phyloP scores from a whole-genome alignment of 2,888 invertebrate genomes.

The Lymantria dispar region DNA sequence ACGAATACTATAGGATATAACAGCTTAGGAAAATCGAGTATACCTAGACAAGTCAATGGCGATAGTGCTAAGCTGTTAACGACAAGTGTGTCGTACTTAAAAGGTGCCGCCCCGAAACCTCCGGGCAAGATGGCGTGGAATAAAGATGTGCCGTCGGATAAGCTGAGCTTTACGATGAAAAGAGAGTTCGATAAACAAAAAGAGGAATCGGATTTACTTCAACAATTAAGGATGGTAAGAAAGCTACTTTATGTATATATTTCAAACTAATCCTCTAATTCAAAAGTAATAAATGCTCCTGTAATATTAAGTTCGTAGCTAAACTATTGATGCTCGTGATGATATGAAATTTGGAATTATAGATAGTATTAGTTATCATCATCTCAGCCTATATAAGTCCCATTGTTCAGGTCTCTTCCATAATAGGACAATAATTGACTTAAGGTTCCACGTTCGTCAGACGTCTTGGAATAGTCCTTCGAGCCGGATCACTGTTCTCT shows the following conservation, averaged over 20 bases:
- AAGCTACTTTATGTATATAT: background rate
- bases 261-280: no score
- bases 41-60: conserved; percentile 64
- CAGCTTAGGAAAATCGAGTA: conserved; percentile 65
- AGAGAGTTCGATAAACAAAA: conserved; percentile 95
- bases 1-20: conserved; percentile 84
- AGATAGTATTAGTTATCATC: no score
- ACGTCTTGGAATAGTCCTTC: no score
- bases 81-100: conserved; percentile 82
- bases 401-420: no score
- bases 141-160: conserved; percentile 86
- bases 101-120: conserved; percentile 76
- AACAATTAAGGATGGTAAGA: conserved; percentile 91
- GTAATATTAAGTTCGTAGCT: no score
- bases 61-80: conserved; percentile 79
- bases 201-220: conserved; percentile 93
- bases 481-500: no score
- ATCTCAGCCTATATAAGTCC: no score
- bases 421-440: no score
- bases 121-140: conserved; percentile 87
- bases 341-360: no score
- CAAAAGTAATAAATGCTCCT: no score
- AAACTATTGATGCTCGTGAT: no score
- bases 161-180: conserved; percentile 95
- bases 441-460: no score